Percentiles rank a stretch among this genome's conserved stretches.
Evolutionary conservation across 2,888 invertebrate species (phyloP).

Genomic region (Argyresthia albistria): DNA sequence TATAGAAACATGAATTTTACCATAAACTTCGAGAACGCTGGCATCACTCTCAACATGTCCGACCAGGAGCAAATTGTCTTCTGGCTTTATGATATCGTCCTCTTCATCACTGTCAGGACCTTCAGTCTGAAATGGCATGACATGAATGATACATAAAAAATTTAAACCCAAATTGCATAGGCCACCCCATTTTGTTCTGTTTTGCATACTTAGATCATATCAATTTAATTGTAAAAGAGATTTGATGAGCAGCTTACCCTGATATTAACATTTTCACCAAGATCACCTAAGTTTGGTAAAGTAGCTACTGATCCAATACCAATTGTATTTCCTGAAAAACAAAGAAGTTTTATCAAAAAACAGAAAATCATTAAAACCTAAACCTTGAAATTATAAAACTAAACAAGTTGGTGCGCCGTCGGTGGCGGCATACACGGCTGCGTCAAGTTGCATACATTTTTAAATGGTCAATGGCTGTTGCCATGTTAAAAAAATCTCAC

Average conservation of each 20-base stretch:
- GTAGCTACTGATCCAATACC: conserved; percentile 73
- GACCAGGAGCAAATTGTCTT: conserved; percentile 90
- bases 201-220: too few species aligned
- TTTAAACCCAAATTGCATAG: too few species aligned
- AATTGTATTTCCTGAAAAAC: conserved; percentile 48
- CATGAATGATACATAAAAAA: neutral
- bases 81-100: conserved; percentile 89
- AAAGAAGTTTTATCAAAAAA: neutral
- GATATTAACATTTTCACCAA: conserved; percentile 61
- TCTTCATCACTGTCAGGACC: conserved; percentile 84
- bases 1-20: conserved; percentile 42
- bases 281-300: conserved; percentile 60
- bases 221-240: too few species aligned
- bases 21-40: conserved; percentile 89
- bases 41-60: conserved; percentile 91
- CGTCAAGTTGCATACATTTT: too few species aligned
- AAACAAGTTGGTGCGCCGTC: too few species aligned
- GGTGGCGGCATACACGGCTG: too few species aligned
- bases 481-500: too few species aligned
- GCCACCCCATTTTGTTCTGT: too few species aligned
- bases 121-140: conserved; percentile 44
- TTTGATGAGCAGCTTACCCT: conserved; percentile 34
- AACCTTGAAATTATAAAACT: neutral
- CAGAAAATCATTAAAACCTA: neutral
- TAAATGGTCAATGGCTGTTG: too few species aligned